Evolutionary conservation across 1,140 invertebrate species (phyloP).

Genomic region (Caenorhabditis briggsae): DNA sequence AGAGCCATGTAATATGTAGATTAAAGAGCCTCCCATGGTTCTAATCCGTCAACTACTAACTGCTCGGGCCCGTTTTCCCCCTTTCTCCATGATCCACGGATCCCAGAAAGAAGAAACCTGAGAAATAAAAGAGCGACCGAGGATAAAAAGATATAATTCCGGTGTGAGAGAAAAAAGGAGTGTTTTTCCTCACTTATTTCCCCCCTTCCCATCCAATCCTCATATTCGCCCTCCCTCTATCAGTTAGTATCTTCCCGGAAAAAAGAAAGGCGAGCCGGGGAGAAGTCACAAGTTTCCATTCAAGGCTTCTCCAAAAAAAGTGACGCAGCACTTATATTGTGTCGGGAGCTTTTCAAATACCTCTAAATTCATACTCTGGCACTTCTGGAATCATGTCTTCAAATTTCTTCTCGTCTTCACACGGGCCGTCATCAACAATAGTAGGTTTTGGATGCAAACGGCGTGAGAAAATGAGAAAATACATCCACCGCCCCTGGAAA

Average conservation of each 20-base stretch:
- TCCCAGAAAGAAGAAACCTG: background rate
- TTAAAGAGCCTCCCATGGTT: conserved; percentile 1
- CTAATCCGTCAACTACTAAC: conserved; percentile 44
- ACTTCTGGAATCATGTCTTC: background rate
- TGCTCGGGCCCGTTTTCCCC: background rate
- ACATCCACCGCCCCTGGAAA: too few species aligned
- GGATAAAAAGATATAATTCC: conserved; percentile 56
- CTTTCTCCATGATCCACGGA: conserved; percentile 10
- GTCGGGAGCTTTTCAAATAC: background rate
- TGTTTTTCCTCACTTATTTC: conserved; percentile 28
- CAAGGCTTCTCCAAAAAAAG: conserved; percentile 21
- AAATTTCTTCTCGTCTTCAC: background rate
- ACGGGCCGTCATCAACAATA: conserved; percentile 13
- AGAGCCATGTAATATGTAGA: conserved; percentile 47
- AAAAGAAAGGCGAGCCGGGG: conserved; percentile 3
- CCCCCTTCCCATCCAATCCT: conserved; percentile 42
- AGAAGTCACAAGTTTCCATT: conserved; percentile 1
- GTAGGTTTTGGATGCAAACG: conserved; percentile 23
- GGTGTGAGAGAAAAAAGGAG: conserved; percentile 25
- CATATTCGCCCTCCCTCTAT: conserved; percentile 36
- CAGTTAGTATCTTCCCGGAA: conserved; percentile 49
- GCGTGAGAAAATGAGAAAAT: conserved; percentile 1
- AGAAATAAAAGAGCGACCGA: conserved; percentile 11
- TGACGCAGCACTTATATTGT: conserved; percentile 14
- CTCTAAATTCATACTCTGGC: conserved; percentile 21